Evolutionary conservation across 2,888 invertebrate genomes (phyloP).

Genomic region (Drosophila nr. perissopoda): DNA sequence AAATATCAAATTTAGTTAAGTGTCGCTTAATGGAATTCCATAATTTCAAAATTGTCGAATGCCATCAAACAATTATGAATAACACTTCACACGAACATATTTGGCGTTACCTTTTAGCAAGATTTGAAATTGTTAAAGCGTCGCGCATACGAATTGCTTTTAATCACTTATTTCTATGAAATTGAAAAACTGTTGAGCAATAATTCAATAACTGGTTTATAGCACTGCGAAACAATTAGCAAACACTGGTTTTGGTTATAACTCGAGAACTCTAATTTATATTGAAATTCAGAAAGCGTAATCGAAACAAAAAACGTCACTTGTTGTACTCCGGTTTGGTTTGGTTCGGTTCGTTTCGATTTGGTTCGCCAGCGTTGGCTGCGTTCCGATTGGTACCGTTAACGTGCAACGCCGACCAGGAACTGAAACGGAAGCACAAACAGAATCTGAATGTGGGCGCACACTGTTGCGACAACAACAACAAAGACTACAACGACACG

Average conservation of each 20-base stretch:
- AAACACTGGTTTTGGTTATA: constrained; percentile 5
- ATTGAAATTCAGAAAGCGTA: constrained; percentile 14
- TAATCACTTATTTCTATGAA: constrained; percentile 6
- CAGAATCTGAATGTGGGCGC: constrained; percentile 48
- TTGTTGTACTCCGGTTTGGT: constrained; percentile 57
- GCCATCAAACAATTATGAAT: constrained; percentile 10
- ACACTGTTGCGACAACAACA: constrained; percentile 67
- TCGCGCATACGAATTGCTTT: constrained; percentile 26
- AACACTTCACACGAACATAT: constrained; percentile 15
- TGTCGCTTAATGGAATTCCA: neutral
- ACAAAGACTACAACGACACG: neutral
- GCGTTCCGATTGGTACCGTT: constrained; percentile 57
- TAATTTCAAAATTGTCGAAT: neutral
- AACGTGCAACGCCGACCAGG: constrained; percentile 74
- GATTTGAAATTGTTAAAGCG: constrained; percentile 12
- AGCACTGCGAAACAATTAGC: constrained; percentile 19
- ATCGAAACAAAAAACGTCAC: constrained; percentile 48
- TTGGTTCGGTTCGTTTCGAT: constrained; percentile 6
- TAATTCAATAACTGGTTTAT: constrained; percentile 10
- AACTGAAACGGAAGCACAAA: constrained; percentile 61
- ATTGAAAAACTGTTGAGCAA: constrained; percentile 14
- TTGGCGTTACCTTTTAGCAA: constrained; percentile 31
- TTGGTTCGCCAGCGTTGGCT: constrained; percentile 17
- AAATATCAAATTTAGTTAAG: neutral
- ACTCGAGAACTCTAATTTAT: constrained; percentile 5